Base-by-base conservation (phyloP, 2,888 invertebrate genomes). In the Brenthis daphne region DNA sequence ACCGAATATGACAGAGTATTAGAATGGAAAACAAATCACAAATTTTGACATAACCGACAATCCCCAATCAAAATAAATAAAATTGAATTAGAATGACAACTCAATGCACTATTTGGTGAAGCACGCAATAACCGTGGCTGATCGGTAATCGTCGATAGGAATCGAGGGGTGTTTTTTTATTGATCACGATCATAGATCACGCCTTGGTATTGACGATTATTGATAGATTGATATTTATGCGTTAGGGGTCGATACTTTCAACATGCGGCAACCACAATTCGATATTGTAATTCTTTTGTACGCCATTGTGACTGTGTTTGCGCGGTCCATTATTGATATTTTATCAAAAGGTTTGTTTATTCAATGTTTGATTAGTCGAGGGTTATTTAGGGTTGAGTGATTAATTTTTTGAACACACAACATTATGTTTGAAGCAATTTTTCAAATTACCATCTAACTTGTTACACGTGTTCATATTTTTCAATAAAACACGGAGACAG, bases 181-280 rank as follows among this genome's bases (percentile, higher is more conserved):
- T 87, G 90, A 85, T 86, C 84, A 82, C 37, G 37, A 37, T 37
- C 37, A 85, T 85, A 83, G 86, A 89, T 92, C 92, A 89, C 92
- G 92, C 91, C 92, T 88, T 81, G 78, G 81, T 82, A 87, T 87
- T 87, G 87, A 85, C 81, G 80, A 85, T 84, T 90, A 92, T 92
- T 92, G 92, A 91, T 91, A 90, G 88, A 91, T 91, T 89, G 90
- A 87, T 89, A 90, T 89, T 89, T 88, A 90, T 89, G 85, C 80
- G 75, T 56, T 58, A 71, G 84, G 91, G 92, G 90, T 88, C 77
- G 37, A 43, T 43, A 43, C 37, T 43, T 43, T 11, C 37, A 43
- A 43, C 37, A 86, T 86, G 88, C 86, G 84, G 85, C 76, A 74
- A 84, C 91, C 89, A 89, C 90, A 92, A 90, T 90, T 87, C 85